Conservation (phyloP, 2,888 invertebrate genomes). For the Ichneumoninae sp. region DNA sequence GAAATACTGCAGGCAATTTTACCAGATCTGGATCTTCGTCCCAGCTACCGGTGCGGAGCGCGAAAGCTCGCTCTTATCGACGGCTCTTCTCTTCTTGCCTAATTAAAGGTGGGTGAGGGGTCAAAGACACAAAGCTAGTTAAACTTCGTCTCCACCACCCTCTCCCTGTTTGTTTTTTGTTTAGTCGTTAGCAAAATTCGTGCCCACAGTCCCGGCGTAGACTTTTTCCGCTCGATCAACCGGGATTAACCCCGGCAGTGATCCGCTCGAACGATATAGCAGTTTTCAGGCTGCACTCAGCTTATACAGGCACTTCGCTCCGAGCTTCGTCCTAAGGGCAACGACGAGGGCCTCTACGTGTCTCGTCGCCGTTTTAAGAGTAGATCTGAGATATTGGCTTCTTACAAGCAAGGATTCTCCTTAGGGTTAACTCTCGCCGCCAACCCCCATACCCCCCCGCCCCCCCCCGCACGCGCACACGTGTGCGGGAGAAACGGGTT, state of each 20-base stretch:
- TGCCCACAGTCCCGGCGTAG: neutral
- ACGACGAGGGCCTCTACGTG: conserved; percentile 22
- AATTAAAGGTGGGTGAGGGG: conserved; percentile 2
- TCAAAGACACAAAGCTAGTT: conserved; percentile 17
- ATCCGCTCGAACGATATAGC: conserved; percentile 9
- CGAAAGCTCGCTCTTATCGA: conserved; percentile 4
- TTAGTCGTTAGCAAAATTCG: conserved; percentile 8
- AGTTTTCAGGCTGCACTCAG: conserved; percentile 12
- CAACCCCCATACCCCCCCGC: neutral
- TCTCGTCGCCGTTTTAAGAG: conserved; percentile 28
- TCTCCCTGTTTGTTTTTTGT: conserved; percentile 6
- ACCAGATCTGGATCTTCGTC: neutral
- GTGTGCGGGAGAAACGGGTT: conserved; percentile 40
- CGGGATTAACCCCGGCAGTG: neutral
- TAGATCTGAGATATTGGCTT: conserved; percentile 22
- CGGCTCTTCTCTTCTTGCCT: neutral
- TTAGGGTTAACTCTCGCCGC: conserved; percentile 47
- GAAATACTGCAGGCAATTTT: neutral
- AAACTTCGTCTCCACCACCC: neutral
- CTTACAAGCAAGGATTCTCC: conserved; percentile 11
- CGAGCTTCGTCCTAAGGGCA: conserved; percentile 16
- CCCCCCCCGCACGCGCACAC: neutral
- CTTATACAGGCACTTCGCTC: neutral
- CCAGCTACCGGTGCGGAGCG: neutral
- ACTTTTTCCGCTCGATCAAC: conserved; percentile 11